Evolutionary conservation across 2,888 invertebrate genomes (phyloP), one percentile per base, ranked within the genome.

Genomic region (Stenolophus ochropezus): DNA sequence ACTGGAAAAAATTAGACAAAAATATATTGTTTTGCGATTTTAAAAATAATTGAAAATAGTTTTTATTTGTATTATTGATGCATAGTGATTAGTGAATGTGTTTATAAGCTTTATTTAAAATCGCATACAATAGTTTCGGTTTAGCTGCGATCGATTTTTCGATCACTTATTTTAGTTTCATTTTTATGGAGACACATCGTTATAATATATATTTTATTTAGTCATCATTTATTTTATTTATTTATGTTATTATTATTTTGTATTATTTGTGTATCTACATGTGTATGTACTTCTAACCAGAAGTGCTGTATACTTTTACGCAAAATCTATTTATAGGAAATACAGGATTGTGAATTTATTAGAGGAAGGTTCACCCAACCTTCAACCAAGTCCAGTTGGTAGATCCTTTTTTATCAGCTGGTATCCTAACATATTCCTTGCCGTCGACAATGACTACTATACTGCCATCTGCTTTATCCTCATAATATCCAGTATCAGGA

Each of bases 361-460:
- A 78, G 21, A 82, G 71, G 65, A 76, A 76, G 77, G 65, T 82
- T 77, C 42, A 76, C 89, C 90, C 89, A 91, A 93, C 93, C 93
- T 93, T 93, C 89, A 93, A 90, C 93, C 93, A 93, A 89, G 91
- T 92, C 93, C 93, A 93, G 90, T 93, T 91, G 87, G 90, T 89
- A 88, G 91, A 91, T 89, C 91, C 91, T 89, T 91, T 91, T 90
- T 92, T 92, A 87, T 91, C 90, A 85, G 92, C 91, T 85, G 93
- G 92, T 87, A 93, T 91, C 91, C 92, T 92, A 91, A 90, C 90
- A 89, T 93, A 90, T 89, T 92, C 91, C 88, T 91, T 89, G 87
- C 93, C 93, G 87, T 93, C 92, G 85, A 92, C 91, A 87, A 92
- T 89, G 88, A 93, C 90, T 89, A 92, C 91, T 86, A 93, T 89